These are phyloP conservation scores for Paratrypauchen microcephalus DNA, from an alignment of 2,797 vertebrate species.

Conservation along the genomic window DNA sequence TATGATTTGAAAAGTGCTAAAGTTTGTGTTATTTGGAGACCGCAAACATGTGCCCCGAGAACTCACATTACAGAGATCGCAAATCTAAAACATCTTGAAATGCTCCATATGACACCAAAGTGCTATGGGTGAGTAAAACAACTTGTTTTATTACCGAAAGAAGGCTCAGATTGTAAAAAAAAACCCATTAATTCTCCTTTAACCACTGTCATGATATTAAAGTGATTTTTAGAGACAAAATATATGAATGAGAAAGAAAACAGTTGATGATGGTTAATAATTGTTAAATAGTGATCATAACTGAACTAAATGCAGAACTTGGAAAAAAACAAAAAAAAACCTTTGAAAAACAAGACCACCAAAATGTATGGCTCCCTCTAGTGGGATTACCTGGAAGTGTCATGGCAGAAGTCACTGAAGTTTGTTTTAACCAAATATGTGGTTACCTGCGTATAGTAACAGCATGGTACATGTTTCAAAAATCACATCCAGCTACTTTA, in stretches of 20 bases:
- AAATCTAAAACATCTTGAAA: too few species aligned
- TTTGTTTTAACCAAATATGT: background rate
- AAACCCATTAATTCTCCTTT: too few species aligned
- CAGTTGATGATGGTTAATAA: background rate
- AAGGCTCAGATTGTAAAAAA: too few species aligned
- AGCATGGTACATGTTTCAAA: background rate
- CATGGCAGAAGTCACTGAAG: background rate
- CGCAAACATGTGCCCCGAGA: too few species aligned
- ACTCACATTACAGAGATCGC: too few species aligned
- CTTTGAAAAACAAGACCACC: background rate
- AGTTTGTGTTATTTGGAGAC: too few species aligned
- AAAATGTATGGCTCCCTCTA: background rate
- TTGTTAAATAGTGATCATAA: background rate
- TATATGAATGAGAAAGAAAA: background rate
- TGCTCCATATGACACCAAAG: too few species aligned
- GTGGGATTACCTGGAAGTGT: background rate
- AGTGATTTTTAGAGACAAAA: background rate
- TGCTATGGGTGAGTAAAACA: too few species aligned
- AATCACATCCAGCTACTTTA: background rate
- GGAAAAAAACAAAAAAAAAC: background rate
- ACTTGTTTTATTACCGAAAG: too few species aligned
- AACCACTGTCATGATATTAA: slow-evolving; percentile 22
- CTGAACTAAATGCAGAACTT: background rate
- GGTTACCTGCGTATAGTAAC: background rate
- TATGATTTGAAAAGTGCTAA: too few species aligned